phyloP scores from a whole-genome alignment of 1,140 invertebrate genomes.

The Drosophila parvula region DNA sequence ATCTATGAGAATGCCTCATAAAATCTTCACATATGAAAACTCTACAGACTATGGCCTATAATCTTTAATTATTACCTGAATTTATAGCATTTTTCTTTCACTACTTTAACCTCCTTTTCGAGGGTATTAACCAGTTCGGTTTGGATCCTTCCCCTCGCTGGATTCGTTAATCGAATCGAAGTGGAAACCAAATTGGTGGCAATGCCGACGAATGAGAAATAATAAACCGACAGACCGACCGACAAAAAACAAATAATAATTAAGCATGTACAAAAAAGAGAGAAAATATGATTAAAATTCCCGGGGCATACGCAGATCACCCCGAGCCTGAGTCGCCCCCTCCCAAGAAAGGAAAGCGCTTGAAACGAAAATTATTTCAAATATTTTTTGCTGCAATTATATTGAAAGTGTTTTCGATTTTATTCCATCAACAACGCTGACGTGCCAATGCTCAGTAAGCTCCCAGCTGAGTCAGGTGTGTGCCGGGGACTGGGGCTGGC shows the following conservation, averaged over 20 bases:
- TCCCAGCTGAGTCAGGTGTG: constrained; percentile 7
- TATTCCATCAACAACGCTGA: neutral
- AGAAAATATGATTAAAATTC: constrained; percentile 61
- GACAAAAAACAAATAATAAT: constrained; percentile 46
- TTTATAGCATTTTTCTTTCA: too few species aligned
- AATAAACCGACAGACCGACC: constrained; percentile 24
- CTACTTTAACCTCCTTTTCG: neutral
- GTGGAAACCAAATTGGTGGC: constrained; percentile 66
- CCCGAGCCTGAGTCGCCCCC: neutral
- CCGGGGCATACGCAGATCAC: constrained; percentile 47
- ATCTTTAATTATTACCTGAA: too few species aligned
- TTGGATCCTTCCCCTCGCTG: neutral
- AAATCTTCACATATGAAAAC: too few species aligned
- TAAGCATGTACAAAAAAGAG: constrained; percentile 39
- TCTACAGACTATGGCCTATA: too few species aligned
- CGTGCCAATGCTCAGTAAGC: constrained; percentile 17
- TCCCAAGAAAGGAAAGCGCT: constrained; percentile 30
- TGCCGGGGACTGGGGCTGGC: too few species aligned
- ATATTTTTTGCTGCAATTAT: constrained; percentile 33
- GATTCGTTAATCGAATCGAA: constrained; percentile 59
- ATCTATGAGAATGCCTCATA: neutral
- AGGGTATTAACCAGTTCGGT: constrained; percentile 12
- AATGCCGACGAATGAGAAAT: constrained; percentile 38
- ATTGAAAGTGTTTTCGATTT: constrained; percentile 45
- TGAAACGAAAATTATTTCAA: constrained; percentile 38